Conservation (phyloP, 2,888 invertebrate species). For the Emmelina monodactyla region DNA sequence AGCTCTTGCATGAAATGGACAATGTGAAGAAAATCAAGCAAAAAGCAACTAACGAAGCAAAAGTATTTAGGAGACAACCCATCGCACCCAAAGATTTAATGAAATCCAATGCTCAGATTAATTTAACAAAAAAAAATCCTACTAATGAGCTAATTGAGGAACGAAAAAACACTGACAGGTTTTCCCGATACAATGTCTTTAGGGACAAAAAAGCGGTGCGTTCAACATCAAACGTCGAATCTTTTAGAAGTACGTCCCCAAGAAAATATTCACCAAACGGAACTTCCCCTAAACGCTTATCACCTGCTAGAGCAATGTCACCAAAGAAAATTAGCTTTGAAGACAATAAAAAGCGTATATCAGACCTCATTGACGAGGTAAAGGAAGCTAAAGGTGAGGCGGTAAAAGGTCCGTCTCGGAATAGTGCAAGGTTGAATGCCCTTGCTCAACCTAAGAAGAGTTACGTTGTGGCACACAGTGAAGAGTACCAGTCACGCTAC, state of each 20-base stretch:
- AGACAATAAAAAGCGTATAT: slow-evolving; percentile 32
- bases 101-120: too few relatives aligned
- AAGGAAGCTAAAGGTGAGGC: slow-evolving; percentile 55
- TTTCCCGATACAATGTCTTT: not conserved
- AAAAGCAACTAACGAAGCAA: not conserved
- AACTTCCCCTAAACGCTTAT: too few relatives aligned
- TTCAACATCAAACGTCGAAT: not conserved
- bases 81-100: too few relatives aligned
- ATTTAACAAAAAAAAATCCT: too few relatives aligned
- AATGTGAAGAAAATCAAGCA: slow-evolving; percentile 30
- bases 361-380: slow-evolving; percentile 44
- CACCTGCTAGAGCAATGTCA: too few relatives aligned
- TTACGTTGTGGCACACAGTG: slow-evolving; percentile 39
- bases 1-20: slow-evolving; percentile 44
- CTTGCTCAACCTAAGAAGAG: slow-evolving; percentile 47
- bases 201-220: not conserved
- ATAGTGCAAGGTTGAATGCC: slow-evolving; percentile 33
- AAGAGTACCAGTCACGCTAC: slow-evolving; percentile 33
- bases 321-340: too few relatives aligned
- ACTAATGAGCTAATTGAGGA: too few relatives aligned
- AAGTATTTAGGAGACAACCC: too few relatives aligned
- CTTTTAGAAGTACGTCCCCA: too few relatives aligned
- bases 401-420: slow-evolving; percentile 44
- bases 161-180: not conserved
- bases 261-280: not conserved